Percentiles rank a stretch among this genome's conserved stretches.
These are phyloP conservation scores for Varanus komodoensis DNA, from an alignment of 2,113 vertebrate genomes.

Conservation along the genomic window DNA sequence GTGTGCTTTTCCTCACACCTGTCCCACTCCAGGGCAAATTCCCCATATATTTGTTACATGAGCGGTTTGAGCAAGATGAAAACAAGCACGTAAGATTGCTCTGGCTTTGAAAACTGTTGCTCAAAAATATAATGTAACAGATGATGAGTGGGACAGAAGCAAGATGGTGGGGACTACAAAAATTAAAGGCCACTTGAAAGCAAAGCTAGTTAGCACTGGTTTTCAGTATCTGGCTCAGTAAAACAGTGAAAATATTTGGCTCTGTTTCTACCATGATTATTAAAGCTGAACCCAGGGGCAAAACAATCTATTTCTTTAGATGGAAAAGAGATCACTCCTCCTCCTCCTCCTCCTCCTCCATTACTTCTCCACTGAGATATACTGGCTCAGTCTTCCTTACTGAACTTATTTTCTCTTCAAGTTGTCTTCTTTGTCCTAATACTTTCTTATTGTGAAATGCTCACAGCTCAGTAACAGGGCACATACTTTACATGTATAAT, in stretches of 20 bases:
- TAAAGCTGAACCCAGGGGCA: neutral
- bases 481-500: neutral
- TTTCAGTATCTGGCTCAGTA: neutral
- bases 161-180: conserved; percentile 20
- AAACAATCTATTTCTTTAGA: neutral
- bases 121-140: conserved; percentile 55
- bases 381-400: neutral
- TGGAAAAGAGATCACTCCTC: neutral
- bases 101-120: conserved; percentile 31
- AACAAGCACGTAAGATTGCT: neutral
- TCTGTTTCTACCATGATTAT: neutral
- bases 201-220: conserved; percentile 12
- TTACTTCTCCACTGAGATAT: neutral
- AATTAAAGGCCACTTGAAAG: conserved; percentile 38
- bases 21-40: neutral
- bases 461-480: neutral
- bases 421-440: neutral
- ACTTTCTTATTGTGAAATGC: neutral
- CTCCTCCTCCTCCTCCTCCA: too few relatives aligned
- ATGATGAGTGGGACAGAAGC: conserved; percentile 43
- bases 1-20: neutral
- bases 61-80: neutral
- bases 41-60: neutral
- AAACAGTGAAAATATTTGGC: neutral
- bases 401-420: neutral